Conservation (phyloP, 1,140 invertebrate genomes). For the Prorops nasuta region DNA sequence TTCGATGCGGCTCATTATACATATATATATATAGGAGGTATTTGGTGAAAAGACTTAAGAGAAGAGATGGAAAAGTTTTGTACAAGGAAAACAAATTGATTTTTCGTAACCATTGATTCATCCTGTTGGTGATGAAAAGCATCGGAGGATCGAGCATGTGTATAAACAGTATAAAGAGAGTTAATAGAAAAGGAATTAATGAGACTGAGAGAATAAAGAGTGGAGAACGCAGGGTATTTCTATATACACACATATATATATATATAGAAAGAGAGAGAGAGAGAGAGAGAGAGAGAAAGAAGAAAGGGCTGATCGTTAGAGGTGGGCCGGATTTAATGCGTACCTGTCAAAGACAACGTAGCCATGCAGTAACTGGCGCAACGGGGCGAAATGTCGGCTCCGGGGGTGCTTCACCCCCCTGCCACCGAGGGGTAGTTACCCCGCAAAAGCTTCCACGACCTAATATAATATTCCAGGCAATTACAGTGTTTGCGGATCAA, state of each 20-base stretch:
- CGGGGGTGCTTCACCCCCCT: too few relatives aligned
- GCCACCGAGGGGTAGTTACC: too few relatives aligned
- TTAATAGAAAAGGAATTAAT: background rate
- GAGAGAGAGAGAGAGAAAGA: background rate
- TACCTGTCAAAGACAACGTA: constrained; percentile 36
- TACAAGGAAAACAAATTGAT: too few relatives aligned
- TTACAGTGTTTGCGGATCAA: constrained; percentile 58
- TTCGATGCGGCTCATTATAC: too few relatives aligned
- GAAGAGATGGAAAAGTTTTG: too few relatives aligned
- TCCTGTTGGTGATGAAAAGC: too few relatives aligned
- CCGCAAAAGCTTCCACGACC: constrained; percentile 38
- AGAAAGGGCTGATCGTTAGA: background rate
- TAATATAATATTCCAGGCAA: constrained; percentile 58
- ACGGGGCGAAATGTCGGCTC: too few relatives aligned
- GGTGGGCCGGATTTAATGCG: constrained; percentile 19
- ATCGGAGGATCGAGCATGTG: too few relatives aligned
- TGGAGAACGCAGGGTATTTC: background rate
- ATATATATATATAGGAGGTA: too few relatives aligned
- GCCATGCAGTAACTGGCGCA: too few relatives aligned
- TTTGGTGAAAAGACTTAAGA: too few relatives aligned
- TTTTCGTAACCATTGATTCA: too few relatives aligned
- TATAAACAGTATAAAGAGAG: background rate
- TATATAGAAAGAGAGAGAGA: background rate
- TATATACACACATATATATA: background rate
- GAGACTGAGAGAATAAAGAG: background rate